A percentile compares a stretch with the other conserved stretches of the same genome.
Conservation (phyloP, 2,888 invertebrate species). For the Subacronicta megacephala region DNA sequence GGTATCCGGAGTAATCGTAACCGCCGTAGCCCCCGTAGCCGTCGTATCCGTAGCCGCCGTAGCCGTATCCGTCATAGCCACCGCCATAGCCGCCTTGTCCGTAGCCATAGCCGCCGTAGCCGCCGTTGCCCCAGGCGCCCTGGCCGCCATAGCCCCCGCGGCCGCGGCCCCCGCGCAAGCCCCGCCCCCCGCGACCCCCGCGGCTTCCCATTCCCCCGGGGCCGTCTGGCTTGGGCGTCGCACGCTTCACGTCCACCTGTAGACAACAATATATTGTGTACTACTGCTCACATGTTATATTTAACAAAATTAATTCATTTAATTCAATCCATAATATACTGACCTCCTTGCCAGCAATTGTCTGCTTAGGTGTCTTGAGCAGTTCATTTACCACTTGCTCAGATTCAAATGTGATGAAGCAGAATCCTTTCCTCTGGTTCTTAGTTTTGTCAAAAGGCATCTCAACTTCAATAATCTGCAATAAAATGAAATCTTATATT, state of each 20-base stretch:
- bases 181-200: slow-evolving; percentile 91
- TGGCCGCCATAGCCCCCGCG: slow-evolving; percentile 92
- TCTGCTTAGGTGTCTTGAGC: slow-evolving; percentile 97
- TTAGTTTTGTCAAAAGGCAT: slow-evolving; percentile 99
- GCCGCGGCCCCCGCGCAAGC: slow-evolving; percentile 92
- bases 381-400: slow-evolving; percentile 98
- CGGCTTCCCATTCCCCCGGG: slow-evolving; percentile 92
- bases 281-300: background rate
- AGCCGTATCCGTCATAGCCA: slow-evolving; percentile 93
- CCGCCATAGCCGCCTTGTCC: slow-evolving; percentile 93
- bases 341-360: slow-evolving; percentile 97
- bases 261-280: slow-evolving; percentile 15
- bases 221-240: slow-evolving; percentile 96
- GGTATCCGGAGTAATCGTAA: slow-evolving; percentile 95
- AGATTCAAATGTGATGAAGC: slow-evolving; percentile 99
- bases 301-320: background rate
- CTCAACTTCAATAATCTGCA: slow-evolving; percentile 97
- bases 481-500: slow-evolving; percentile 45
- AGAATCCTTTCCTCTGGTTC: slow-evolving; percentile 98
- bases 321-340: slow-evolving; percentile 54
- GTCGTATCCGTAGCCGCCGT: slow-evolving; percentile 93
- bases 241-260: slow-evolving; percentile 97
- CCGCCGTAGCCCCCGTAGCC: slow-evolving; percentile 94
- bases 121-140: slow-evolving; percentile 91
- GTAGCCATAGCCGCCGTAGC: slow-evolving; percentile 92